A percentile compares a stretch with the other conserved stretches of the same genome.
These are phyloP conservation scores for Hozukius guyotensis DNA, from an alignment of 2,797 vertebrate species.

Conservation along the genomic window DNA sequence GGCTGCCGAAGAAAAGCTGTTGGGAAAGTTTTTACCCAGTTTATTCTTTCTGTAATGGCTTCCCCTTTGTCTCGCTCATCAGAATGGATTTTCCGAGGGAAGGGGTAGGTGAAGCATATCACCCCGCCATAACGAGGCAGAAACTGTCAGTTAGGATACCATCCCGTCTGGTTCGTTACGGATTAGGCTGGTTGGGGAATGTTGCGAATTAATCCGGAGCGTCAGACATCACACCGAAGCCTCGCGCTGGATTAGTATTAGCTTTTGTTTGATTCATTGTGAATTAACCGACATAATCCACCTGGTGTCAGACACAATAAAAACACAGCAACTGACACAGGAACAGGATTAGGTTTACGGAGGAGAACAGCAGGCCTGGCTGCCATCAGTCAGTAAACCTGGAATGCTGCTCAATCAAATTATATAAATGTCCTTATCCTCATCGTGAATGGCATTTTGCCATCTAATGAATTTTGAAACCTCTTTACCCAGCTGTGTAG, in stretches of 20 bases:
- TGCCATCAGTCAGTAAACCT: slow-evolving; percentile 62
- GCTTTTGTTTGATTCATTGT: slow-evolving; percentile 78
- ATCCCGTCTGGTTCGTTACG: slow-evolving; percentile 76
- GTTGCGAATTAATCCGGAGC: slow-evolving; percentile 78
- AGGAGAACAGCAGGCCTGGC: slow-evolving; percentile 44
- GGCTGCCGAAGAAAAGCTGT: slow-evolving; percentile 72
- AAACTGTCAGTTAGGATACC: slow-evolving; percentile 76
- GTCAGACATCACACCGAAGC: slow-evolving; percentile 79
- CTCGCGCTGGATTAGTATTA: slow-evolving; percentile 77
- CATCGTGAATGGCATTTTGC: slow-evolving; percentile 31
- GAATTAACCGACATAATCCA: slow-evolving; percentile 81
- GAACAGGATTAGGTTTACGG: slow-evolving; percentile 65
- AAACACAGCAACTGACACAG: slow-evolving; percentile 72
- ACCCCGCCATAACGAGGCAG: slow-evolving; percentile 72
- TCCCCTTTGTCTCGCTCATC: slow-evolving; percentile 72
- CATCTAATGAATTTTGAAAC: slow-evolving; percentile 26
- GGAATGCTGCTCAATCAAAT: slow-evolving; percentile 57
- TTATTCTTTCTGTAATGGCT: slow-evolving; percentile 73
- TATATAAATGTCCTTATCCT: slow-evolving; percentile 45
- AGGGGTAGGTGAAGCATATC: slow-evolving; percentile 74
- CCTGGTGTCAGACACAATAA: slow-evolving; percentile 81
- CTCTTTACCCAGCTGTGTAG: not conserved
- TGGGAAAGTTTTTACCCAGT: slow-evolving; percentile 74
- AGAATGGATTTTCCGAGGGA: slow-evolving; percentile 67
- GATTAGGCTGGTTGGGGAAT: slow-evolving; percentile 80